These are phyloP conservation scores for Imbricaverruca yamaguchii DNA, from an alignment of 2,888 invertebrate species.

Conservation along the genomic window DNA sequence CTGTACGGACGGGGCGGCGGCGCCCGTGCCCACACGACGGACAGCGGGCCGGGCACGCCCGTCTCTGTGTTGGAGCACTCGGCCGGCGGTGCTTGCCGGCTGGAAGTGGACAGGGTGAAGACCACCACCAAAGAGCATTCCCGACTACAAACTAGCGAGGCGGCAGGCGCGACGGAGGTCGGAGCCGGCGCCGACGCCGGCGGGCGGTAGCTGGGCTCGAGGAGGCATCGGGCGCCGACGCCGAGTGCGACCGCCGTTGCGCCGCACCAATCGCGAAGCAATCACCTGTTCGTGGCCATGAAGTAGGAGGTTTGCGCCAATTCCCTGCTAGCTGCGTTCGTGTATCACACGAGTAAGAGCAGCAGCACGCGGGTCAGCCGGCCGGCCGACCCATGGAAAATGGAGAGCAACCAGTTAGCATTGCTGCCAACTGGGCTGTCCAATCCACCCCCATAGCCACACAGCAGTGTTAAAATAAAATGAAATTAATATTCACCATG, in stretches of 20 bases:
- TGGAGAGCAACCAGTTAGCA: constrained; percentile 28
- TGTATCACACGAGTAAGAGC: constrained; percentile 22
- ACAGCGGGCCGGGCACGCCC: neutral
- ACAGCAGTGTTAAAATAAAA: neutral
- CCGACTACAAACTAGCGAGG: neutral
- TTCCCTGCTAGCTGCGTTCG: constrained; percentile 75
- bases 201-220: neutral
- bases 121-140: constrained; percentile 24
- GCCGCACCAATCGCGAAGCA: neutral
- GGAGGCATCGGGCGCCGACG: too few species aligned
- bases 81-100: neutral
- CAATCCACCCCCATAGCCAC: neutral
- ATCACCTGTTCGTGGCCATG: constrained; percentile 92
- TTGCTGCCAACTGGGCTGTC: constrained; percentile 7
- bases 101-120: neutral
- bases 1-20: neutral
- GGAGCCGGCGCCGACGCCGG: neutral
- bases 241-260: too few species aligned
- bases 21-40: neutral
- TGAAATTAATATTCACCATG: neutral
- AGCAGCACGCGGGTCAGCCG: constrained; percentile 25
- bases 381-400: constrained; percentile 33
- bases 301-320: constrained; percentile 96
- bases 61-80: neutral
- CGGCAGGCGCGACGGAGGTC: neutral